Evolutionary conservation across 2,888 invertebrate species (phyloP).

Genomic region (Arge pagana): DNA sequence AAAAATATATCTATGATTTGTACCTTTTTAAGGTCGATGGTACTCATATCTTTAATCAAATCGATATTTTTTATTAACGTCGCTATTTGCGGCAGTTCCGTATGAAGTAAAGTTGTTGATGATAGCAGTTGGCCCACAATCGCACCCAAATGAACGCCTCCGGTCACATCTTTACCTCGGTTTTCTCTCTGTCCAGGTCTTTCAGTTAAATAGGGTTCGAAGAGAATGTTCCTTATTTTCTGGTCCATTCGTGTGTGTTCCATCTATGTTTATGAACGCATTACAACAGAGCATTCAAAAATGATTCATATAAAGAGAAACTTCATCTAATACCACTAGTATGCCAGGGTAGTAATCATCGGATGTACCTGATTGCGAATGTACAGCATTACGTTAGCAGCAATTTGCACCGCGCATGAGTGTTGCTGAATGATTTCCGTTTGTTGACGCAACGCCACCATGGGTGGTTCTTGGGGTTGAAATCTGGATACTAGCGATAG

Average conservation of each 20-base stretch:
- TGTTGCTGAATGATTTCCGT: constrained; percentile 41
- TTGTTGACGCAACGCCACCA: constrained; percentile 32
- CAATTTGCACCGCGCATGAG: constrained; percentile 62
- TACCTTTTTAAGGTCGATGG: constrained; percentile 61
- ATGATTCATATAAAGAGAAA: not conserved
- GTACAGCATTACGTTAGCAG: constrained; percentile 73
- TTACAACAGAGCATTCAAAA: not conserved
- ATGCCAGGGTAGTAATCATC: not conserved
- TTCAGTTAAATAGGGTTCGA: constrained; percentile 48
- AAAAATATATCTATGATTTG: not conserved
- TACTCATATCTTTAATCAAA: constrained; percentile 58
- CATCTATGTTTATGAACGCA: constrained; percentile 39
- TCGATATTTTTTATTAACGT: constrained; percentile 42
- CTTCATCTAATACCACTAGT: not conserved
- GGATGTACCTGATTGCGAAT: constrained; percentile 64
- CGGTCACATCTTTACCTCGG: constrained; percentile 42
- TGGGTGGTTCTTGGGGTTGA: constrained; percentile 50
- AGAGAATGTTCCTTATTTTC: constrained; percentile 50
- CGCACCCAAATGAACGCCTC: constrained; percentile 46
- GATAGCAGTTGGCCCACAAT: constrained; percentile 50
- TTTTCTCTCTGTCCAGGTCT: constrained; percentile 40
- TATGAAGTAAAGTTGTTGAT: constrained; percentile 45
- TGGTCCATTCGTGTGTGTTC: constrained; percentile 54
- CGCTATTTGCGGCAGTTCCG: constrained; percentile 47
- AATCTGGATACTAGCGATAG: constrained; percentile 76